These are phyloP conservation scores for Austrofundulus limnaeus DNA, from an alignment of 2,113 vertebrate genomes.

Conservation along the genomic window DNA sequence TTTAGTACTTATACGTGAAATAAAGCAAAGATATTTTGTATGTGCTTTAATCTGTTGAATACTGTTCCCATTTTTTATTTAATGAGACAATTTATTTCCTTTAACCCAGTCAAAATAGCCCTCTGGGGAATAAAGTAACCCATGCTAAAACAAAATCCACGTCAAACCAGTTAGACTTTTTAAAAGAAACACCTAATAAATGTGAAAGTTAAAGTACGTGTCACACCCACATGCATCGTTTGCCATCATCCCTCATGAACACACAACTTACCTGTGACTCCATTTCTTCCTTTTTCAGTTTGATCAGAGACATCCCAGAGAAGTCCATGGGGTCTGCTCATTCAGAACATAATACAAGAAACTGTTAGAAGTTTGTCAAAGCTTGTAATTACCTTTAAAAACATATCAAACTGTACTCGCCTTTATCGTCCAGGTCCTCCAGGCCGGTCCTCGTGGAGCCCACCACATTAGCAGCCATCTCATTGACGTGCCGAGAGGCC, in stretches of 20 bases:
- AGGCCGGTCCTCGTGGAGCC: conserved; percentile 91
- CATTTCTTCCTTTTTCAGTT: conserved; percentile 95
- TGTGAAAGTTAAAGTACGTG: too few relatives aligned
- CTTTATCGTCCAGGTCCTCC: conserved; percentile 91
- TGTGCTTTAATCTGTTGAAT: too few relatives aligned
- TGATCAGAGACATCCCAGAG: conserved; percentile 95
- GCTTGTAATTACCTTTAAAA: neutral
- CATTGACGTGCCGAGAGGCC: conserved; percentile 90
- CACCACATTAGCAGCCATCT: conserved; percentile 92
- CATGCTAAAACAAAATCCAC: too few relatives aligned
- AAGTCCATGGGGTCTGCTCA: conserved; percentile 94
- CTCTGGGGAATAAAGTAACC: too few relatives aligned
- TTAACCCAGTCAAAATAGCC: too few relatives aligned
- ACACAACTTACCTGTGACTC: conserved; percentile 87
- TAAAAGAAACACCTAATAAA: too few relatives aligned
- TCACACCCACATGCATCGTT: too few relatives aligned
- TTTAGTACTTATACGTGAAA: too few relatives aligned
- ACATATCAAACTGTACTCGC: conserved; percentile 48
- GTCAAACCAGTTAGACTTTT: too few relatives aligned
- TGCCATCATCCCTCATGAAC: neutral
- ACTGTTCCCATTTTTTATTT: too few relatives aligned
- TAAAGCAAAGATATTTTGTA: too few relatives aligned
- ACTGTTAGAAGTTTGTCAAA: neutral
- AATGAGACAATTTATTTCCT: too few relatives aligned
- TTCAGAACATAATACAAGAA: neutral